Evolutionary conservation across 2,113 vertebrate genomes (phyloP), one percentile per base, ranked within the genome.

Genomic region (Oplegnathus fasciatus): DNA sequence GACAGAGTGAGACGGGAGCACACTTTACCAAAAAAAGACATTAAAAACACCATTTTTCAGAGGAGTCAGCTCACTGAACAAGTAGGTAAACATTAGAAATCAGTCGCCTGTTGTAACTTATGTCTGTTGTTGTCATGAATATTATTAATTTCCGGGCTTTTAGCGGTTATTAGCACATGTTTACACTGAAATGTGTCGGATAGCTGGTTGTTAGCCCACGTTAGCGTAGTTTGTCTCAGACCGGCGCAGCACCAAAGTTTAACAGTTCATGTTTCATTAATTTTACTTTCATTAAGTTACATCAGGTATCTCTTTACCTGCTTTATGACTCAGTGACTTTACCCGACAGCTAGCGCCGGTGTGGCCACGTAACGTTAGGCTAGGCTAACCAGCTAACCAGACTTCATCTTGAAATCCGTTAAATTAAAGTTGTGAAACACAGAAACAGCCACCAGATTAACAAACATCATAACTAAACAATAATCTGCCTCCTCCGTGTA

Each of bases 241-340:
- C 15, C 11, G 14, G 4, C 24, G 14, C 22, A 11, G 44, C 34
- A 5, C 1, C 26, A 4, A 22, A 8, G 14, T 42, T 54, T 5
- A 22, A 1, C 8, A 20, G 37, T 14, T 24, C 0, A 6, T 4
- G 0, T 77, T 32, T 22, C 5, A 0, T 66, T 24, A 7, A 37
- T 18, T 20, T 15, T 3, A 20, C 5, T 20, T 42, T 28, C 10
- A 13, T 0, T 5, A 3, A 4, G 7, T 5, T 14, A 9, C 2
- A 24, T 40, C 9, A 22, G 3, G 8, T 46, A 1, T 26, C 40
- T 0, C 18, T 24, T 32, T 4, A 11, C 4, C 20, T 7, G 37
- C 3, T 58, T 28, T 6, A 10, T 57, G 28, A 30, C 18, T 0
- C 2, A 1, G 1, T 11, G 22, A 26, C 28, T 44, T 60, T 37